Percentiles rank a stretch among this genome's conserved stretches.
phyloP scores from a whole-genome alignment of 2,888 invertebrate species.

The Dicycla oo region DNA sequence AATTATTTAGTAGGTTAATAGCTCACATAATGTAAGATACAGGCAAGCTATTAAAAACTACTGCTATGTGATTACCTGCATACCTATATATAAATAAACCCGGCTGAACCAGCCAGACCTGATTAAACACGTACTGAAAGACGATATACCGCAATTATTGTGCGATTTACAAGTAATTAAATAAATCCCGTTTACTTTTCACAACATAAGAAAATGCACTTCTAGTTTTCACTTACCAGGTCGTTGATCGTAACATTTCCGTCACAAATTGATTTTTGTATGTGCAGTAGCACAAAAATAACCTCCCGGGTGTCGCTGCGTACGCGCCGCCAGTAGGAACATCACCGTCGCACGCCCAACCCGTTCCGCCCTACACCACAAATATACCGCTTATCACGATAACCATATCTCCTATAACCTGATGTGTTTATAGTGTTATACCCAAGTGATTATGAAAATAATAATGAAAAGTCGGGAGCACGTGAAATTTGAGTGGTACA shows the following conservation, averaged over 20 bases:
- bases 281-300: conserved; percentile 89
- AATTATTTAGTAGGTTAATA: conserved; percentile 58
- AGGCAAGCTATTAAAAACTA: conserved; percentile 58
- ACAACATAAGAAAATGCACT: conserved; percentile 64
- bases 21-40: conserved; percentile 46
- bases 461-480: conserved; percentile 59
- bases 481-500: conserved; percentile 72
- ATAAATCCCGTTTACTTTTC: conserved; percentile 33
- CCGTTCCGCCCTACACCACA: conserved; percentile 76
- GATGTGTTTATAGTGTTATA: conserved; percentile 58
- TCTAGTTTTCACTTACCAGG: conserved; percentile 80
- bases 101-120: conserved; percentile 28
- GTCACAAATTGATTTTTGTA: conserved; percentile 87
- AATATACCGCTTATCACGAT: conserved; percentile 71
- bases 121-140: conserved; percentile 48
- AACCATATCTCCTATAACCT: conserved; percentile 58
- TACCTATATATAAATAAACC: conserved; percentile 21
- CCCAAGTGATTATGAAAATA: conserved; percentile 63
- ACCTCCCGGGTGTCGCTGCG: conserved; percentile 87
- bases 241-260: conserved; percentile 90
- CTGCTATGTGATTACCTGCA: conserved; percentile 43
- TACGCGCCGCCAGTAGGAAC: conserved; percentile 78
- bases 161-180: conserved; percentile 28
- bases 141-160: conserved; percentile 33
- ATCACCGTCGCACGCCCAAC: conserved; percentile 75